These are phyloP conservation scores for Acanthurus leucopareius DNA, from an alignment of 2,797 vertebrate genomes.

Conservation along the genomic window DNA sequence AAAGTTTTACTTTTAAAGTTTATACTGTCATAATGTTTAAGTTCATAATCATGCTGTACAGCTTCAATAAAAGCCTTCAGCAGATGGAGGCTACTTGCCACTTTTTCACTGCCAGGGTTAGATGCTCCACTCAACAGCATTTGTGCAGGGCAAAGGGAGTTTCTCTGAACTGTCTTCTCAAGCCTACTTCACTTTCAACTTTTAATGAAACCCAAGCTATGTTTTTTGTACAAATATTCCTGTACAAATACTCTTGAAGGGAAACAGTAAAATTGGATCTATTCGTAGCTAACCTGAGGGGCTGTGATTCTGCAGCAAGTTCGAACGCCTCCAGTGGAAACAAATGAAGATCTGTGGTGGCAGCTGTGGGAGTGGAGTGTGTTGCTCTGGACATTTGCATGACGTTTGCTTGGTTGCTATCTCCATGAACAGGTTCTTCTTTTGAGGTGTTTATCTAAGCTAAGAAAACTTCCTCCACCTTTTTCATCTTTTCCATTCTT, in stretches of 20 bases:
- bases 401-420: slow-evolving; percentile 53
- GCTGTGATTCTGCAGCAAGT: slow-evolving; percentile 40
- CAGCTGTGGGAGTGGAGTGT: slow-evolving; percentile 59
- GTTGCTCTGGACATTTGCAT: slow-evolving; percentile 63
- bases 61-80: not conserved
- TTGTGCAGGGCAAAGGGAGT: slow-evolving; percentile 5
- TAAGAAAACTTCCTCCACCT: no score
- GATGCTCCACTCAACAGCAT: slow-evolving; percentile 6
- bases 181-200: not conserved
- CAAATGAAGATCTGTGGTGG: slow-evolving; percentile 59
- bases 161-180: slow-evolving; percentile 11
- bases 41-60: not conserved
- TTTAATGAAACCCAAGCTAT: slow-evolving; percentile 5
- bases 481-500: not conserved
- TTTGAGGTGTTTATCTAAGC: not conserved
- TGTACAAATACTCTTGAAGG: not conserved
- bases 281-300: slow-evolving; percentile 17
- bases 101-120: slow-evolving; percentile 11
- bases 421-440: slow-evolving; percentile 16
- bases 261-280: slow-evolving; percentile 22
- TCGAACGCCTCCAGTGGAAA: slow-evolving; percentile 61
- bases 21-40: not conserved
- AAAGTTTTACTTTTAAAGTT: not conserved
- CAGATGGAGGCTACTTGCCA: not conserved
- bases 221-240: not conserved